Evolutionary conservation across 2,113 vertebrate genomes (phyloP), one percentile per base, ranked within the genome.

Genomic region (Chlorodrepanis virens): DNA sequence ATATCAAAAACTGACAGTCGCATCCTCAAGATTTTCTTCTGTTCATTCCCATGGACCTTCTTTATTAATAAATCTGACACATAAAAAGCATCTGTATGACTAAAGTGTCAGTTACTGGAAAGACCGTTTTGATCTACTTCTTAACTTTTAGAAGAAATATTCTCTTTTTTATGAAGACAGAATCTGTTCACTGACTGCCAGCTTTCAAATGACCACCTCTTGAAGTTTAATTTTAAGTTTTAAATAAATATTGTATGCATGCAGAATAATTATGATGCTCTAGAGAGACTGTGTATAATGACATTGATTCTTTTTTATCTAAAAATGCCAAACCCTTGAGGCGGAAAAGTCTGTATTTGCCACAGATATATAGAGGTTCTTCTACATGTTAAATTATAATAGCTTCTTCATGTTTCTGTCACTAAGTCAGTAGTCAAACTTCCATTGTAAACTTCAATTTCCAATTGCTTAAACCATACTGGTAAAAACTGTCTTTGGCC

Each of bases 11-110:
- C 97, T 95, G 96, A 98, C 98, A 98, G 98, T 98, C 97, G 97
- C 98, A 98, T 98, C 96, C 95, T 97, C 96, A 97, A 97, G 98
- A 98, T 98, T 98, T 96, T 98, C 96, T 97, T 95, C 97, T 97
- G 95, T 97, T 98, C 96, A 9, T 98, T 99, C 99, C 99, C 99
- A 95, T 97, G 97, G 98, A 98, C 98, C 98, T 99, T 98, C 98
- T 98, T 99, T 99, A 99, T 99, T 99, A 99, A 99, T 99, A 99
- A 99, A 98, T 98, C 98, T 97, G 98, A 99, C 98, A 99, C 98
- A 99, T 99, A 98, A 99, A 99, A 99, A 98, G 98, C 98, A 98
- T 98, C 98, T 97, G 96, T 98, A 98, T 98, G 98, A 99, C 98
- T 98, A 98, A 98, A 98, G 98, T 99, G 99, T 99, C 99, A 99